These are phyloP conservation scores for Cyclopterus lumpus DNA, from an alignment of 2,797 vertebrate species.

Conservation along the genomic window DNA sequence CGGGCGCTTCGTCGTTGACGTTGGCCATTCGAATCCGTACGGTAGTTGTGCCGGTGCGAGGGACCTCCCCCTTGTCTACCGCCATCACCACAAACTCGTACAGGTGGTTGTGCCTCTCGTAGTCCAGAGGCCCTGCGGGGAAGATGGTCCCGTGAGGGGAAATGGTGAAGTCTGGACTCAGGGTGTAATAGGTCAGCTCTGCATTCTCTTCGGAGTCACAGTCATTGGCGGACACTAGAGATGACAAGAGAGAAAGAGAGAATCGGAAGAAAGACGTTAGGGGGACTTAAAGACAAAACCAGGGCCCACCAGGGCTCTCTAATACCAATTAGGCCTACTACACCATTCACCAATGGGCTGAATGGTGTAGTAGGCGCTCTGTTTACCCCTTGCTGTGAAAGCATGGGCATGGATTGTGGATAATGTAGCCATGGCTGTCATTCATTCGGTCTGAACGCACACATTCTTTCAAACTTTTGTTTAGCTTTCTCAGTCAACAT, in stretches of 20 bases:
- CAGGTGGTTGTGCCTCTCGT: conserved; percentile 87
- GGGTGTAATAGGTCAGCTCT: conserved; percentile 87
- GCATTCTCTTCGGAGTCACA: conserved; percentile 90
- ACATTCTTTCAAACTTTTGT: neutral
- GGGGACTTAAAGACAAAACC: neutral
- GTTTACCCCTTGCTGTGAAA: neutral
- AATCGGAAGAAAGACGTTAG: neutral
- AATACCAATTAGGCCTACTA: too few species aligned
- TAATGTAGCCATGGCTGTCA: neutral
- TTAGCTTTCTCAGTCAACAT: neutral
- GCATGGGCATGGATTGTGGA: neutral
- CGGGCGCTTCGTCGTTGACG: conserved; percentile 89
- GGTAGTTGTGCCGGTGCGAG: conserved; percentile 89
- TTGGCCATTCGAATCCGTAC: conserved; percentile 90
- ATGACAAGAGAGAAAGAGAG: conserved; percentile 4
- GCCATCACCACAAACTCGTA: conserved; percentile 93
- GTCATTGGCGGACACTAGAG: conserved; percentile 88
- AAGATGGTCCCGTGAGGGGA: conserved; percentile 89
- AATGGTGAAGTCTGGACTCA: conserved; percentile 90
- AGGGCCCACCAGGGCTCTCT: neutral
- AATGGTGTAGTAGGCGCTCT: neutral
- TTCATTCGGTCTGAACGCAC: neutral
- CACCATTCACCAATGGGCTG: neutral
- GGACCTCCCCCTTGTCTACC: conserved; percentile 87
- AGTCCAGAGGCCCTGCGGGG: conserved; percentile 86